A percentile compares a stretch with the other conserved stretches of the same genome.
These are phyloP conservation scores for Riparia riparia DNA, from an alignment of 2,113 vertebrate genomes.

Conservation along the genomic window DNA sequence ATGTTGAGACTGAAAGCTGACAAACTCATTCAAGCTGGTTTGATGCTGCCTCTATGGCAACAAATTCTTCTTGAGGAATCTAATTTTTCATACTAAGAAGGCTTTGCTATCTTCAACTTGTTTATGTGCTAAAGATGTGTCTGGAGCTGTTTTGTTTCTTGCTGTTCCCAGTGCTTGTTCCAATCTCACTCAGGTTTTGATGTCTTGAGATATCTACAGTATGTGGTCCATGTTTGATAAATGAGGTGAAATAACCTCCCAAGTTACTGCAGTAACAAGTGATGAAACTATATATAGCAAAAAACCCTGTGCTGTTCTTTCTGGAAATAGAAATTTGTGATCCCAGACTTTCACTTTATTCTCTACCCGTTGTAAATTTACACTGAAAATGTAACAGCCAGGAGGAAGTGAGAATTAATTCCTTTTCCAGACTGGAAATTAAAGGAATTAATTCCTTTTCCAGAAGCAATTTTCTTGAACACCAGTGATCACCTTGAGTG, in stretches of 20 bases:
- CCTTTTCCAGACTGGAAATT: neutral
- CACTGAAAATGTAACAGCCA: neutral
- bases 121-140: neutral
- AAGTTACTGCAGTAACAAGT: neutral
- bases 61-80: neutral
- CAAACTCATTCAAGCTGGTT: neutral
- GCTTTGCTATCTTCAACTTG: neutral
- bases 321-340: neutral
- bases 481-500: neutral
- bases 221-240: neutral
- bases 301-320: neutral
- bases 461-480: slow-evolving; percentile 5
- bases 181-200: neutral
- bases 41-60: neutral
- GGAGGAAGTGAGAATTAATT: neutral
- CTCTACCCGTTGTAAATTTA: neutral
- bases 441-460: neutral
- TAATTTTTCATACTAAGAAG: neutral
- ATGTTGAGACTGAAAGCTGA: neutral
- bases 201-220: neutral
- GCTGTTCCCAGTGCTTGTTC: neutral
- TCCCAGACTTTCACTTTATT: neutral
- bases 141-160: neutral
- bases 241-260: neutral
- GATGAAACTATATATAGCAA: neutral